Evolutionary conservation across 2,797 vertebrate species (phyloP).

Genomic region (Podarcis siculus): DNA sequence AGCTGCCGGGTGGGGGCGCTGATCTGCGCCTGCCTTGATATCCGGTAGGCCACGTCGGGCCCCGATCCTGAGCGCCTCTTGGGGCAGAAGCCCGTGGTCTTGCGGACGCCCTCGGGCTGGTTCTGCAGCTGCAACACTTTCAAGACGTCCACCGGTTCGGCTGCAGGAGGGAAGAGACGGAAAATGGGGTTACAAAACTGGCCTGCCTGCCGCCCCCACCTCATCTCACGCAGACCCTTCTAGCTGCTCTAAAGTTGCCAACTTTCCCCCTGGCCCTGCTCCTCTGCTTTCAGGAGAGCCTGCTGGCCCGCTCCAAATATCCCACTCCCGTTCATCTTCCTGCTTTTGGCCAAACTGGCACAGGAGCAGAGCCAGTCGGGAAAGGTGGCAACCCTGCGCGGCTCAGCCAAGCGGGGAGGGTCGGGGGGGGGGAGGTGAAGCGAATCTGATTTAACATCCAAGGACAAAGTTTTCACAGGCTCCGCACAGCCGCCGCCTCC

Average conservation of each 20-base stretch:
- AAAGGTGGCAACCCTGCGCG: too few species aligned
- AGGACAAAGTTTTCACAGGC: too few species aligned
- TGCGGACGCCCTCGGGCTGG: constrained; percentile 88
- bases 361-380: not conserved
- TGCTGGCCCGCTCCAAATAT: not conserved
- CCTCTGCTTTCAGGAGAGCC: not conserved
- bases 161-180: constrained; percentile 24
- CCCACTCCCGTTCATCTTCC: not conserved
- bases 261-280: not conserved
- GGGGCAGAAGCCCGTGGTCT: constrained; percentile 85
- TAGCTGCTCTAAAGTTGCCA: not conserved
- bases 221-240: not conserved
- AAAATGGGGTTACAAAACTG: not conserved
- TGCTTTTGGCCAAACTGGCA: not conserved
- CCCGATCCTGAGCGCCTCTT: constrained; percentile 75
- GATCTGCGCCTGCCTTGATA: constrained; percentile 89
- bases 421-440: too few species aligned
- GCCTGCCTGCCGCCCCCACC: not conserved
- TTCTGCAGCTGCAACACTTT: constrained; percentile 85
- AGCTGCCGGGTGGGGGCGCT: constrained; percentile 92
- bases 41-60: constrained; percentile 86
- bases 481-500: too few species aligned
- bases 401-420: too few species aligned
- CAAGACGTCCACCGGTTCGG: constrained; percentile 85
- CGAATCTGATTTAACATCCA: too few species aligned